These are phyloP conservation scores for Paracentrotus lividus DNA, from an alignment of 53 echinoderm and acorn worm species.

Conservation along the genomic window DNA sequence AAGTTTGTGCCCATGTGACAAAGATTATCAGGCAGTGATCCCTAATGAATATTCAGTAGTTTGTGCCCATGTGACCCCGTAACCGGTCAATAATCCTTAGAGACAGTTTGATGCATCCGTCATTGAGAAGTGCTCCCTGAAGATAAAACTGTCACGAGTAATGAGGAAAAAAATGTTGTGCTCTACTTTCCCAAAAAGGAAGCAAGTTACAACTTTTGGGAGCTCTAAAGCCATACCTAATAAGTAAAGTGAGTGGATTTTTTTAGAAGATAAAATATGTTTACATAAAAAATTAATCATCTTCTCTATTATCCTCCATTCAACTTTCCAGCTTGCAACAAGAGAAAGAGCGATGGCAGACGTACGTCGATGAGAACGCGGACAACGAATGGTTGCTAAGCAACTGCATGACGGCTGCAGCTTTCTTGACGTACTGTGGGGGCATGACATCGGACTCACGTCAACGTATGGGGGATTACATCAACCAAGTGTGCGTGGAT, in stretches of 20 bases:
- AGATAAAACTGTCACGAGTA: slow-evolving; percentile 91
- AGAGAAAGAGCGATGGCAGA: slow-evolving; percentile 88
- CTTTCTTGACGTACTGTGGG: slow-evolving; percentile 95
- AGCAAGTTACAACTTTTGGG: too few relatives aligned
- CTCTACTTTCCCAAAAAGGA: too few relatives aligned
- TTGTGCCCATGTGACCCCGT: background rate
- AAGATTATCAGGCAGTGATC: slow-evolving; percentile 90
- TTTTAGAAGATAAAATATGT: too few relatives aligned
- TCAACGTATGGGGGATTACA: slow-evolving; percentile 79
- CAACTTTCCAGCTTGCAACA: slow-evolving; percentile 86
- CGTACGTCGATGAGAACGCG: slow-evolving; percentile 94
- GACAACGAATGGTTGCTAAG: slow-evolving; percentile 93
- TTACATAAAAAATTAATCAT: too few relatives aligned
- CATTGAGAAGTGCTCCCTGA: slow-evolving; percentile 88
- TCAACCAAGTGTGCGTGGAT: slow-evolving; percentile 82
- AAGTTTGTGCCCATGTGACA: too few relatives aligned
- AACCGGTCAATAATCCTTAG: too few relatives aligned
- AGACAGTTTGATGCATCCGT: slow-evolving; percentile 94
- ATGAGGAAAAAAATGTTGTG: too few relatives aligned
- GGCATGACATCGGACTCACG: slow-evolving; percentile 93
- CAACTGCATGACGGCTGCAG: slow-evolving; percentile 90
- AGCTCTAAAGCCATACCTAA: too few relatives aligned
- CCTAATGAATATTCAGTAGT: background rate
- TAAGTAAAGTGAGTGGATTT: too few relatives aligned
- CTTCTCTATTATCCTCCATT: background rate